A percentile compares a stretch with the other conserved stretches of the same genome.
Evolutionary conservation across 2,797 vertebrate genomes (phyloP).

Genomic region (Hyperoplus immaculatus): DNA sequence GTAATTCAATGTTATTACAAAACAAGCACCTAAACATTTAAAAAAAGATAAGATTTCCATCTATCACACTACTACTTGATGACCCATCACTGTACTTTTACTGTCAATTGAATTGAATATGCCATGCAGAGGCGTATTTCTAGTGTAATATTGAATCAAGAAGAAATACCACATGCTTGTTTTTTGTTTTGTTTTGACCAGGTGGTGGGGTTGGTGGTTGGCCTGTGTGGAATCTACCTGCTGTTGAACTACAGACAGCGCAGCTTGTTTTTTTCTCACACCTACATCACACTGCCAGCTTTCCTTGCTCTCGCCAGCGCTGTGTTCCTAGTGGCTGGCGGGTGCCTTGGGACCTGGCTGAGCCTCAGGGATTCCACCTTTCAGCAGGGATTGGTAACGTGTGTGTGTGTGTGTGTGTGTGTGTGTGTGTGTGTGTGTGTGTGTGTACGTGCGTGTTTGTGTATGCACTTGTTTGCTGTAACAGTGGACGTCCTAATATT

Average conservation of each 20-base stretch:
- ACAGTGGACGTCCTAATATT: too few relatives aligned
- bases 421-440: constrained; percentile 3
- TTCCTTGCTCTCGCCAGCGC: constrained; percentile 32
- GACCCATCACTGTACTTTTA: too few relatives aligned
- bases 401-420: neutral
- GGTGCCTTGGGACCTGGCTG: constrained; percentile 45
- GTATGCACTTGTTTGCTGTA: neutral
- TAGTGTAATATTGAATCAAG: neutral
- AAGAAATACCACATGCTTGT: too few relatives aligned
- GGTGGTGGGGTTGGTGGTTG: constrained; percentile 54
- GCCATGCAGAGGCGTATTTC: too few relatives aligned
- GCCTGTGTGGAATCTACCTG: constrained; percentile 56
- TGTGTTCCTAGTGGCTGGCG: constrained; percentile 22
- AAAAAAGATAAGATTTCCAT: too few relatives aligned
- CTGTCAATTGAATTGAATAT: too few relatives aligned
- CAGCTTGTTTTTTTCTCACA: constrained; percentile 47
- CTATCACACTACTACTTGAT: too few relatives aligned
- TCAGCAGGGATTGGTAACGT: constrained; percentile 66
- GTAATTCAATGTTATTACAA: too few relatives aligned
- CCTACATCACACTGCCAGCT: constrained; percentile 49
- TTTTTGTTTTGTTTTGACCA: constrained; percentile 8
- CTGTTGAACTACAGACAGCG: constrained; percentile 51
- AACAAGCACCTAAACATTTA: too few relatives aligned
- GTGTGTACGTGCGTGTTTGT: neutral
- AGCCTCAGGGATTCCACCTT: constrained; percentile 48